Conservation (phyloP, 1,140 invertebrate species). For the Aphaenogaster ashmeadi region DNA sequence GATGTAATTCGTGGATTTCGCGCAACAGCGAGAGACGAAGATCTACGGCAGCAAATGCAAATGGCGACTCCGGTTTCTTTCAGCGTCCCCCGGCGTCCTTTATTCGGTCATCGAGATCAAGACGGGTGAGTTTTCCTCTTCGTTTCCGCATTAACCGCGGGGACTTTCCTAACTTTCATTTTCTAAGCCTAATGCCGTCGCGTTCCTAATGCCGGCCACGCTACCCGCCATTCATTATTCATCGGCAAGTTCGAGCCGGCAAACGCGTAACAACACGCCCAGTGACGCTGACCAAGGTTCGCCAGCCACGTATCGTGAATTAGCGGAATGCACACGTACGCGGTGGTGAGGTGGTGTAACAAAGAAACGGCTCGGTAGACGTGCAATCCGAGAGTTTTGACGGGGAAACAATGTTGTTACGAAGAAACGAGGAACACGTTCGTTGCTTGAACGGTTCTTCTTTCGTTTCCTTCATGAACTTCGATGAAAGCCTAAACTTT, state of each 20-base stretch:
- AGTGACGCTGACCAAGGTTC: conserved; percentile 41
- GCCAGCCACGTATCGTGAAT: conserved; percentile 43
- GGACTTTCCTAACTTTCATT: conserved; percentile 85
- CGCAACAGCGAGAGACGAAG: background rate
- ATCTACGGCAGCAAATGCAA: background rate
- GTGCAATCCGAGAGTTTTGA: background rate
- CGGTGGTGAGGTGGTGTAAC: background rate
- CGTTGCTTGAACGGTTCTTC: background rate
- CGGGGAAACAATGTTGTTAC: background rate
- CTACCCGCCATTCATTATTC: conserved; percentile 83
- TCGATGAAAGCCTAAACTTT: background rate
- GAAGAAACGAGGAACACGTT: background rate
- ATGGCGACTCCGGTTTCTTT: background rate
- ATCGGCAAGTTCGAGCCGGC: conserved; percentile 58
- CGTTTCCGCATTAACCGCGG: conserved; percentile 75
- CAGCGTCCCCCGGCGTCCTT: background rate
- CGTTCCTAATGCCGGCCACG: conserved; percentile 72
- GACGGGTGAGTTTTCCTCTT: conserved; percentile 11
- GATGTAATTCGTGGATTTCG: background rate
- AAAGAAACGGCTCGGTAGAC: background rate
- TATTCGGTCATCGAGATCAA: conserved; percentile 45
- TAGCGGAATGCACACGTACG: conserved; percentile 21
- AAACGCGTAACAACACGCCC: conserved; percentile 38
- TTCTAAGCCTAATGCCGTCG: conserved; percentile 78
- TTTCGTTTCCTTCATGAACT: background rate